Evolutionary conservation across 2,888 invertebrate species (phyloP), one percentile per base, ranked within the genome.

Genomic region (Chrysomela aeneicollis): DNA sequence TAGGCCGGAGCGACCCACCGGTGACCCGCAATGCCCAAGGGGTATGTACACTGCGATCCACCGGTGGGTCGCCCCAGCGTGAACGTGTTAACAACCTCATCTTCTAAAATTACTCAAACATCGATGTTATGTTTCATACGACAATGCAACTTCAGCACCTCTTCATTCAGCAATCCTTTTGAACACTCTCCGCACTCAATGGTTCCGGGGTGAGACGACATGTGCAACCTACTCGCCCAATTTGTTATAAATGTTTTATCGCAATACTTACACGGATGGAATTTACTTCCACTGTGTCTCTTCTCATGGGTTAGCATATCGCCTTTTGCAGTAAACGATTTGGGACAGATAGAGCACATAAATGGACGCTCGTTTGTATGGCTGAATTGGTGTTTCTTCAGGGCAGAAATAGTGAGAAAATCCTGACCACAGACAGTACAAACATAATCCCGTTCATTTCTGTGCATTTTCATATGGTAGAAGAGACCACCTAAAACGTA

Each of bases 381-480:
- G 2, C 63, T 71, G 12, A 69, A 47, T 19, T 64, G 64, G 55
- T 74, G 74, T 19, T 72, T 59, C 59, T 71, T 74, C 46, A 70
- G 54, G 17, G 51, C 18, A 5, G 58, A 35, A 53, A 63, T 37
- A 6, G 46, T 66, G 17, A 63, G 64, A 26, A 69, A 69, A 22
- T 17, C 66, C 26, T 61, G 68, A 0, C 68, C 62, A 58, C 74
- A 74, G 55, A 55, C 71, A 46, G 26, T 59, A 49, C 74, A 74
- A 10, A 54, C 19, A 22, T 68, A 64, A 12, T 72, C 63, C 19
- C 69, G 65, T 15, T 69, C 68, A 30, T 71, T 70, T 2, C 42
- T 68, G 51, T 75, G 75, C 19, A 71, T 62, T 58, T 71, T 72
- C 73, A 75, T 71, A 55, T 75, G 75, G 67, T 74, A 72, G 30